Evolutionary conservation across 2,113 vertebrate species (phyloP).

Genomic region (Boulengeromyrus knoepffleri): DNA sequence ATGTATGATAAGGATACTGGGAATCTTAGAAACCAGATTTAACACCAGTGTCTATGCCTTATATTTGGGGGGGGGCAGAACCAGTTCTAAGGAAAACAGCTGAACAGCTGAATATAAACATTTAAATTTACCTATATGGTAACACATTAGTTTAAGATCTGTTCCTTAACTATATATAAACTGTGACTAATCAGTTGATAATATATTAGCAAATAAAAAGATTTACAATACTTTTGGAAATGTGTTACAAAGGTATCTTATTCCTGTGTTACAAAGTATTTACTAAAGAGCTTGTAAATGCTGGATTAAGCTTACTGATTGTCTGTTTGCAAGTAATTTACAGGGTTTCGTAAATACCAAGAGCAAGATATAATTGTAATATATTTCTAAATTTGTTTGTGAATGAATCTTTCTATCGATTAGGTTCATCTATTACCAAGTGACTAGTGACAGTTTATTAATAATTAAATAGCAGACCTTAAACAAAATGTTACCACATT

Average conservation of each 20-base stretch:
- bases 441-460: not conserved
- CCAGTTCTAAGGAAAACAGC: not conserved
- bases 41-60: not conserved
- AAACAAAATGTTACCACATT: not conserved
- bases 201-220: not conserved
- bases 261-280: not conserved
- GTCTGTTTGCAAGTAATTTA: not conserved
- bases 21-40: not conserved
- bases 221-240: not conserved
- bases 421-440: not conserved
- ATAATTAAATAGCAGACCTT: not conserved
- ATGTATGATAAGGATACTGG: not conserved
- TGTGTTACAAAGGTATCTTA: not conserved
- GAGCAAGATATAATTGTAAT: not conserved
- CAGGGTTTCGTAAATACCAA: not conserved
- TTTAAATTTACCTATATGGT: not conserved
- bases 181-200: not conserved
- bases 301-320: not conserved
- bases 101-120: not conserved
- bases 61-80: not conserved
- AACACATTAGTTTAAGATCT: not conserved
- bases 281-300: not conserved
- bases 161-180: not conserved
- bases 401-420: not conserved
- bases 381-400: not conserved